Base-by-base conservation (phyloP, 2,797 vertebrate genomes). In the Zalophus californianus region DNA sequence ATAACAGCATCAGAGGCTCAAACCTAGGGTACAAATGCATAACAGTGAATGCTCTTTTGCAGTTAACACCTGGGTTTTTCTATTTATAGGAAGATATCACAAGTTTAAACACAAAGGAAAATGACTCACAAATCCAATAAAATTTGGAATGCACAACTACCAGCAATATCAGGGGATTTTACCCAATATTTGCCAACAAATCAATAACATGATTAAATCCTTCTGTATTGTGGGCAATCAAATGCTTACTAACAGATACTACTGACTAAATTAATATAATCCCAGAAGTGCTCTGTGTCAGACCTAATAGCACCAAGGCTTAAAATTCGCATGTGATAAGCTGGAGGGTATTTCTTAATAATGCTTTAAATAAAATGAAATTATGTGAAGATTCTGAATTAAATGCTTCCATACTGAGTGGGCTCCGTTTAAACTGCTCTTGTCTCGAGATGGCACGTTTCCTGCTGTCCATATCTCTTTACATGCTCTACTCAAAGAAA, bases 141-240 rank as follows among this genome's bases (percentile, higher is more conserved):
- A 98, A 98, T 98, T 98, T 98, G 97, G 98, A 98, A 98, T 97
- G 95, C 2, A 4, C 86, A 95, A 97, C 98, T 96, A 97, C 98
- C 86, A 97, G 98, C 98, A 99, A 98, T 98, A 98, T 98, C 99
- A 94, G 95, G 98, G 99, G 99, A 99, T 99, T 99, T 98, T 98
- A 98, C 98, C 98, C 99, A 98, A 99, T 99, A 99, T 99, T 99
- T 99, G 98, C 99, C 98, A 98, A 98, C 98, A 99, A 99, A 99
- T 99, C 99, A 99, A 99, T 99, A 99, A 98, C 98, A 98, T 97
- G 98, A 99, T 98, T 99, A 99, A 99, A 99, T 99, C 99, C 99
- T 98, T 98, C 98, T 98, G 98, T 98, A 98, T 64, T 98, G 98
- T 98, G 97, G 98, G 98, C 99, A 99, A 99, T 99, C 99, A 99